Evolutionary conservation across 2,797 vertebrate genomes (phyloP).

Genomic region (Thunnus albacares): DNA sequence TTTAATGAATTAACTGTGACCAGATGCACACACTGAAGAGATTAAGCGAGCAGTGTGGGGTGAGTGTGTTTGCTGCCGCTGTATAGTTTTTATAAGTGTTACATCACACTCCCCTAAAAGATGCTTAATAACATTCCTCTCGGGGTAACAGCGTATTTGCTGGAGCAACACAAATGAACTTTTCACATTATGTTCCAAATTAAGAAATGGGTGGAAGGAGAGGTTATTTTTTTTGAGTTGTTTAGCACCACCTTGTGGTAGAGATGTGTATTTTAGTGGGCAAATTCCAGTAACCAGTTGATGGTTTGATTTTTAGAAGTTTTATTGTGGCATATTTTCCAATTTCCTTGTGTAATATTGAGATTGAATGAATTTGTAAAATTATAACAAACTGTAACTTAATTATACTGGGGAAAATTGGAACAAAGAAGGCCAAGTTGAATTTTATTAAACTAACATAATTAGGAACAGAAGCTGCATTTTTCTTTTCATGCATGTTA

Average conservation of each 20-base stretch:
- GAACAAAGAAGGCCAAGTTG: too few species aligned
- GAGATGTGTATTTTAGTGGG: background rate
- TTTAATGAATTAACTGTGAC: constrained; percentile 73
- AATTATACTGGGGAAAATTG: too few species aligned
- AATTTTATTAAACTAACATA: too few species aligned
- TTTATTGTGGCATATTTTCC: background rate
- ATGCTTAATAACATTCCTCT: constrained; percentile 53
- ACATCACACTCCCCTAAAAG: constrained; percentile 50
- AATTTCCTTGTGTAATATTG: background rate
- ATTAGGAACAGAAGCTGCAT: too few species aligned
- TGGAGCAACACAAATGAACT: constrained; percentile 30
- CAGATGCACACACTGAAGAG: constrained; percentile 68
- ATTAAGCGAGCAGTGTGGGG: constrained; percentile 63
- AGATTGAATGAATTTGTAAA: background rate
- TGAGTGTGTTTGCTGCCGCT: constrained; percentile 44
- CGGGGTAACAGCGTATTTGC: constrained; percentile 21
- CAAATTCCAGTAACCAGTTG: background rate
- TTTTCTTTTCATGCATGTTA: too few species aligned
- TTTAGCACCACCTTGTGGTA: constrained; percentile 76
- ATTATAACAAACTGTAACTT: background rate
- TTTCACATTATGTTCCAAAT: constrained; percentile 32
- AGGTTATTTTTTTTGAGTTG: background rate
- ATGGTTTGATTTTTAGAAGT: background rate
- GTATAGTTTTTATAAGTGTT: constrained; percentile 59
- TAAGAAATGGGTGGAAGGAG: background rate